These are phyloP conservation scores for Xyrauchen texanus DNA, from an alignment of 2,113 vertebrate species.

Conservation along the genomic window DNA sequence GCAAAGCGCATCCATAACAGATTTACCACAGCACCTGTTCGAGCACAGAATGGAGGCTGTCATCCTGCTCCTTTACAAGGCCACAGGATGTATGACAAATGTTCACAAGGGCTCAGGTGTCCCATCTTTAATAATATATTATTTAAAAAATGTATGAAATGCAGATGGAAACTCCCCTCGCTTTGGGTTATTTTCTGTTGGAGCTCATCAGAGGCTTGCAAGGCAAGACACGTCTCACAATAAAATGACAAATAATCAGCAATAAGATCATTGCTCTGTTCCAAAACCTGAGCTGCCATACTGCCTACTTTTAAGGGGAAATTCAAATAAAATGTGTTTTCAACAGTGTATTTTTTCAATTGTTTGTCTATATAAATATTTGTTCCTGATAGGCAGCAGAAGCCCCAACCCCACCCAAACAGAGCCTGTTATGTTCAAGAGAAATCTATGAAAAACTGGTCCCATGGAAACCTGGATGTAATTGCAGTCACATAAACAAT, in stretches of 20 bases:
- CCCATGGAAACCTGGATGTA: too few species aligned
- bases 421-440: too few species aligned
- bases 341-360: too few species aligned
- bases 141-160: constrained; percentile 21
- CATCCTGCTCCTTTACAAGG: neutral
- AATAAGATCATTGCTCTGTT: neutral
- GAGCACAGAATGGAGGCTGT: neutral
- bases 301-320: too few species aligned
- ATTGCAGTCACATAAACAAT: too few species aligned
- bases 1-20: constrained; percentile 53
- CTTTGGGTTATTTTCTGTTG: neutral
- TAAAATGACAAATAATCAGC: constrained; percentile 43
- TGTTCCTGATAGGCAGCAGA: too few species aligned
- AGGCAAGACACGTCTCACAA: neutral
- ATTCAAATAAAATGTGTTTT: too few species aligned
- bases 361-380: too few species aligned
- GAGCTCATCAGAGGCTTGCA: neutral
- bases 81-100: neutral
- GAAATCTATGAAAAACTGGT: too few species aligned
- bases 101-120: constrained; percentile 31
- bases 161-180: neutral
- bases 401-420: too few species aligned
- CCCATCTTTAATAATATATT: constrained; percentile 44
- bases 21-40: constrained; percentile 56
- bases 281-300: too few species aligned